These are phyloP conservation scores for Lampropteryx suffumata DNA, from an alignment of 2,888 invertebrate species.

Conservation along the genomic window DNA sequence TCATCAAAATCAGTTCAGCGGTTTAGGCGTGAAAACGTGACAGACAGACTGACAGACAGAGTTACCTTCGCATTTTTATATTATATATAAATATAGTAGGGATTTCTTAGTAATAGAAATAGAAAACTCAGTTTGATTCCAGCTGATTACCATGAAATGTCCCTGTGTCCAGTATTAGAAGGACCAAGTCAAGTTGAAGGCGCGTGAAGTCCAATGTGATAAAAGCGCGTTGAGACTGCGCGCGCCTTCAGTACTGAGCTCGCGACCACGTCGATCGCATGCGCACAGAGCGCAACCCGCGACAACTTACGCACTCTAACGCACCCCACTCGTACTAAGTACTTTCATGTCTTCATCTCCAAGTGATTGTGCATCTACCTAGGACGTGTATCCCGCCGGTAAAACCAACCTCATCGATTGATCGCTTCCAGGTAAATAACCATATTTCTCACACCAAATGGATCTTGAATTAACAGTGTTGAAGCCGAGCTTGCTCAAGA, in stretches of 20 bases:
- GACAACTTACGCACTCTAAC: slow-evolving; percentile 43
- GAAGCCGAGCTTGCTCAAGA: slow-evolving; percentile 30
- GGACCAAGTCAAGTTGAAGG: slow-evolving; percentile 74
- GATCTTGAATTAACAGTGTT: slow-evolving; percentile 59
- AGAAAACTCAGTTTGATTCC: not conserved
- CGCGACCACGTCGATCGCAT: slow-evolving; percentile 63
- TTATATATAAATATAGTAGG: no score
- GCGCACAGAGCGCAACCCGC: slow-evolving; percentile 50
- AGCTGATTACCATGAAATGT: not conserved
- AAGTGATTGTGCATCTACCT: slow-evolving; percentile 68
- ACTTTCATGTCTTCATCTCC: slow-evolving; percentile 26
- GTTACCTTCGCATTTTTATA: no score
- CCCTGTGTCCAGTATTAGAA: not conserved
- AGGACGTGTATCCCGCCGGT: slow-evolving; percentile 50
- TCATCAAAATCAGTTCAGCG: no score
- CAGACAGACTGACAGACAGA: no score
- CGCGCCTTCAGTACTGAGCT: slow-evolving; percentile 73
- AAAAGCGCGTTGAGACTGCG: slow-evolving; percentile 67
- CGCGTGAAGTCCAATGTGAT: slow-evolving; percentile 71
- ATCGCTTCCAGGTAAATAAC: slow-evolving; percentile 58
- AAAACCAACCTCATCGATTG: slow-evolving; percentile 44
- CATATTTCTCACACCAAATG: slow-evolving; percentile 6
- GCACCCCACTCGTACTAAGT: slow-evolving; percentile 39
- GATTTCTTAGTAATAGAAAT: no score
- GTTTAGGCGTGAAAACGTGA: no score